phyloP scores from a whole-genome alignment of 2,797 vertebrate species.

The Myotis pilosus region DNA sequence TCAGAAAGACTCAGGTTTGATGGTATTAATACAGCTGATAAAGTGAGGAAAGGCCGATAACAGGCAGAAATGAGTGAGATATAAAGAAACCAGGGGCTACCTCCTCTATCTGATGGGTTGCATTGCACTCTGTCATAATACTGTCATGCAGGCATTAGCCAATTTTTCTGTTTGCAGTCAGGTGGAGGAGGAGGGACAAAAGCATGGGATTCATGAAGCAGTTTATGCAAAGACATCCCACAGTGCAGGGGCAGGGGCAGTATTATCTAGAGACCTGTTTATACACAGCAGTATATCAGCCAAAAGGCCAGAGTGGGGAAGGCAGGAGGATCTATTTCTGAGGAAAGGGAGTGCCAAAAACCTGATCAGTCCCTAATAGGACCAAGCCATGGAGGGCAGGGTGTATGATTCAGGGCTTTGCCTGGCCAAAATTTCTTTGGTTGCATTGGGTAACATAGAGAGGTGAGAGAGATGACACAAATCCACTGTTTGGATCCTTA shows the following conservation, averaged over 20 bases:
- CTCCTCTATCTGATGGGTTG: neutral
- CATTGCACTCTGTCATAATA: neutral
- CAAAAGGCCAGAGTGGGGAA: neutral
- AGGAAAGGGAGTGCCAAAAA: neutral
- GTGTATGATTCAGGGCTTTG: neutral
- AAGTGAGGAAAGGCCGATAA: neutral
- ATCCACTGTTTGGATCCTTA: neutral
- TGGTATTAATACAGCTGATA: neutral
- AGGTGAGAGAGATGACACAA: neutral
- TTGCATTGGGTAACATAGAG: neutral
- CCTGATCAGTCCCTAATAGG: neutral
- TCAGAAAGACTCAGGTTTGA: neutral
- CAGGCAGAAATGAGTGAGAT: neutral
- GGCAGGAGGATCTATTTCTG: neutral
- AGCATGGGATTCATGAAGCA: neutral
- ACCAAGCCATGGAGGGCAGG: neutral
- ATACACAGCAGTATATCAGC: neutral
- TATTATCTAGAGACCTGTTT: neutral
- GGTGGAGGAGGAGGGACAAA: neutral
- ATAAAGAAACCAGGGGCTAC: neutral
- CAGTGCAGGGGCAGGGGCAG: neutral
- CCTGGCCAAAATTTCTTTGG: neutral
- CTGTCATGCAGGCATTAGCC: neutral
- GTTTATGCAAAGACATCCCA: neutral
- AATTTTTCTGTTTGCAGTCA: neutral